Evolutionary conservation across 2,113 vertebrate genomes (phyloP), one percentile per base, ranked within the genome.

Genomic region (Dascyllus trimaculatus): DNA sequence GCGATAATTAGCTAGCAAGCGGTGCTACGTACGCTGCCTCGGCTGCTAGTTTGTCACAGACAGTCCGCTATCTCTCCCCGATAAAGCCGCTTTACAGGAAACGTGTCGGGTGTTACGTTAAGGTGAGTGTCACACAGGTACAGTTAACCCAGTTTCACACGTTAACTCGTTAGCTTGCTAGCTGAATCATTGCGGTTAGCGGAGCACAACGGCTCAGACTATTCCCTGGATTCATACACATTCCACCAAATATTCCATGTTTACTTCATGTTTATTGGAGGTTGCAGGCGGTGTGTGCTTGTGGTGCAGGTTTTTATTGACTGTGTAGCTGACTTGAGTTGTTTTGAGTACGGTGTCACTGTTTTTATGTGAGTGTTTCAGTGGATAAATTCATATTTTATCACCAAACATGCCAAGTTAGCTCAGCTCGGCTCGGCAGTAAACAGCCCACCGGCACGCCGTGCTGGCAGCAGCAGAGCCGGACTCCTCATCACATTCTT

Each of bases 91-190:
- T 29, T 14, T 21, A 46, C 69, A 43, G 75, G 25, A 51, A 54
- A 29, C 4, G 72, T 26, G 38, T 49, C 64, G 73, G 69, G 32
- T 62, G 7, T 71, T 64, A 18, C 32, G 6, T 35, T 35, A n/a
- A 89, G 91, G 90, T 94, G 73, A 92, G 90, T 92, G 85, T 82
- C 77, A 80, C 18, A 45, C 49, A 5, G 45, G n/a, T 45, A 56
- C 69, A 18, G 77, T 82, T 71, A 71, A 67, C 52, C 78, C 18
- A 78, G 64, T 89, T 88, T 89, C 64, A 56, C 73, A 65, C 48
- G 54, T 67, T 72, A 76, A 66, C 38, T 59, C 61, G 57, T 56
- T 85, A 84, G 89, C 86, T 4, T 78, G 51, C 82, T 25, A 70
- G 80, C 84, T 38, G 67, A 73, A 71, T 86, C 78, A 63, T 49